A percentile compares a stretch with the other conserved stretches of the same genome.
Conservation (phyloP, 2,797 vertebrate species). For the Trachurus trachurus region DNA sequence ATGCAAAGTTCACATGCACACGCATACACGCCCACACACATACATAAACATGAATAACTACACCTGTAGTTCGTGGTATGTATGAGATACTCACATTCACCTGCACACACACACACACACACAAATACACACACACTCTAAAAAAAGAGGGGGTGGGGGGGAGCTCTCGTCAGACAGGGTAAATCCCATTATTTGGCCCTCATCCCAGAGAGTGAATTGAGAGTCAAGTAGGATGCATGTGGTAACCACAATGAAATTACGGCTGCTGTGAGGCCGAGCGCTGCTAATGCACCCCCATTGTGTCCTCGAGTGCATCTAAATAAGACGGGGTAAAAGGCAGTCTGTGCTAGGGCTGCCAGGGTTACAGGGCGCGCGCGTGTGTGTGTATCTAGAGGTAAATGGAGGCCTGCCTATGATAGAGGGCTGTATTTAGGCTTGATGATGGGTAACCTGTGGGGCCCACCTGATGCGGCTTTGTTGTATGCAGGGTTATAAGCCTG, state of each 20-base stretch:
- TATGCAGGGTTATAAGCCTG: conserved; percentile 43
- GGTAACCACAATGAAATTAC: conserved; percentile 90
- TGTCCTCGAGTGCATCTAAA: conserved; percentile 90
- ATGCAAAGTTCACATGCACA: conserved; percentile 5
- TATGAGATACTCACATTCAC: conserved; percentile 41
- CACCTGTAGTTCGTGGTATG: conserved; percentile 35
- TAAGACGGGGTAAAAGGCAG: conserved; percentile 87
- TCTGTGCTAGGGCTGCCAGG: conserved; percentile 64
- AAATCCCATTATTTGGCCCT: conserved; percentile 91
- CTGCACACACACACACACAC: conserved; percentile 6
- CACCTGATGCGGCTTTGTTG: conserved; percentile 76
- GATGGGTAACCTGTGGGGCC: conserved; percentile 74
- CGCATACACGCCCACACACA: neutral
- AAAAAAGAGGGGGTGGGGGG: conserved; percentile 24
- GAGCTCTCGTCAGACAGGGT: conserved; percentile 78
- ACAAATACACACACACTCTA: neutral
- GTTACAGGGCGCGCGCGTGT: conserved; percentile 60
- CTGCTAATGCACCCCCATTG: conserved; percentile 88
- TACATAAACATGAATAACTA: conserved; percentile 22
- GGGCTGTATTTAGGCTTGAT: conserved; percentile 79
- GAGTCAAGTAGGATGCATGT: conserved; percentile 90
- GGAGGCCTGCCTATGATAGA: conserved; percentile 65
- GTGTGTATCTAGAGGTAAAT: conserved; percentile 58
- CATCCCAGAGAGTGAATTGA: conserved; percentile 87
- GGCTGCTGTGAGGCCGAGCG: conserved; percentile 83